phyloP scores from a whole-genome alignment of 2,113 vertebrate genomes.

The Nerophis ophidion region DNA sequence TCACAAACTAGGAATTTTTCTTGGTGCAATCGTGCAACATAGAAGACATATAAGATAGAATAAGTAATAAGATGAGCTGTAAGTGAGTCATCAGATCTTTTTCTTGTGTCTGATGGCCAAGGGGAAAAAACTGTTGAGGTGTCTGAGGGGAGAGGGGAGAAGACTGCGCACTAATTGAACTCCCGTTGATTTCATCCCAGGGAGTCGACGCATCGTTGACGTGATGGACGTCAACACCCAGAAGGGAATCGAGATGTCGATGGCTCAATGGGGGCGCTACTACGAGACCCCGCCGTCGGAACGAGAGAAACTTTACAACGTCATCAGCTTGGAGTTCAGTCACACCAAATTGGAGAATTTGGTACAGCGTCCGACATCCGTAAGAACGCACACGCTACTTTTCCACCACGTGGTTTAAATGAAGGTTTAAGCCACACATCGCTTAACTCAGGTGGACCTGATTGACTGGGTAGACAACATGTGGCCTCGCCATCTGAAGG shows the following conservation, averaged over 20 bases:
- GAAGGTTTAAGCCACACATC: too few relatives aligned
- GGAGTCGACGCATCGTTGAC: conserved; percentile 91
- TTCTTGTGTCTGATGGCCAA: too few relatives aligned
- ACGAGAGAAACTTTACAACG: conserved; percentile 94
- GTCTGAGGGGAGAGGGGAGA: too few relatives aligned
- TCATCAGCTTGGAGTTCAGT: conserved; percentile 97
- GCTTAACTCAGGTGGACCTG: conserved; percentile 83
- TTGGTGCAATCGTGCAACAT: too few relatives aligned
- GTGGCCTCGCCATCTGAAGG: conserved; percentile 97
- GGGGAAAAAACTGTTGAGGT: too few relatives aligned
- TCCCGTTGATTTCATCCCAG: conserved; percentile 53
- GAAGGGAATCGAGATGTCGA: conserved; percentile 98
- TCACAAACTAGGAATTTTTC: too few relatives aligned
- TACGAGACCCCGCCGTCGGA: conserved; percentile 91
- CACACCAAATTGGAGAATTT: conserved; percentile 95
- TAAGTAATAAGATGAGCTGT: too few relatives aligned
- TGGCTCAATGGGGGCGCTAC: conserved; percentile 97
- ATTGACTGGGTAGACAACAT: conserved; percentile 99
- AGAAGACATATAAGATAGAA: too few relatives aligned
- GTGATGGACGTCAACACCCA: conserved; percentile 99
- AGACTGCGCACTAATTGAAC: not conserved
- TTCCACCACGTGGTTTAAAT: not conserved
- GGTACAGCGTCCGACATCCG: conserved; percentile 91
- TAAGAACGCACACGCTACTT: conserved; percentile 37
- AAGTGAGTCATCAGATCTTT: too few relatives aligned